These are phyloP conservation scores for Oriolus oriolus DNA, from an alignment of 2,113 vertebrate genomes.

Conservation along the genomic window DNA sequence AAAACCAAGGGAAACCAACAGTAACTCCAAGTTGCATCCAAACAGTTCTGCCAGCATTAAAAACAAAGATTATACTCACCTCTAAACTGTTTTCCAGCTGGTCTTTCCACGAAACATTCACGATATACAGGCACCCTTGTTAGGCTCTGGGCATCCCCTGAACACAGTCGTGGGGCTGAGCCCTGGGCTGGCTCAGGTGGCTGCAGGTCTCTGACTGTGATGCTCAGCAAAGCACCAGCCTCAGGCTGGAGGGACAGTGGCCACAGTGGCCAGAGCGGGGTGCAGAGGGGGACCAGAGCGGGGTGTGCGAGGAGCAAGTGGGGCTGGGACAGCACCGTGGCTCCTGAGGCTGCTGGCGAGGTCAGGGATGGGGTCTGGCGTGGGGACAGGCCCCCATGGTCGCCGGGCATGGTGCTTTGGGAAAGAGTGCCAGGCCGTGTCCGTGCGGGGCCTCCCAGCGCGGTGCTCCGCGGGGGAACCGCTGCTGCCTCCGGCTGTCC, in stretches of 20 bases:
- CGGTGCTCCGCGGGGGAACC: not conserved
- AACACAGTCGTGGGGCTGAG: not conserved
- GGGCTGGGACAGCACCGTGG: not conserved
- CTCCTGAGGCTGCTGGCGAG: fast-evolving
- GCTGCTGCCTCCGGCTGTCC: not conserved
- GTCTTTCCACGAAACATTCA: not conserved
- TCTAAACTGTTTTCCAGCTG: not conserved
- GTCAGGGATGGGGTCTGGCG: fast-evolving
- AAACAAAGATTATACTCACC: not conserved
- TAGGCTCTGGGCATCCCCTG: not conserved
- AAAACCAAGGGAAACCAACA: not conserved
- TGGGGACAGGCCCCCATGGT: not conserved
- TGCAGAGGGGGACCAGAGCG: not conserved
- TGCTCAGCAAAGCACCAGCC: not conserved
- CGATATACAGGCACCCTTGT: fast-evolving
- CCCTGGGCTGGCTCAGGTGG: fast-evolving
- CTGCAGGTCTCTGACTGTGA: not conserved
- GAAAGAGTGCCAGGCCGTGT: conserved; percentile 6
- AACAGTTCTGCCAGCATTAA: not conserved
- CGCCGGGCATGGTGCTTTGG: not conserved
- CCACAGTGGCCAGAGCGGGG: fast-evolving
- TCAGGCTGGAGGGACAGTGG: fast-evolving
- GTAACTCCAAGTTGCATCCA: not conserved
- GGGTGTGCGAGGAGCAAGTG: fast-evolving
- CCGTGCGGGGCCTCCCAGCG: not conserved